A percentile compares a stretch with the other conserved stretches of the same genome.
phyloP scores from a whole-genome alignment of 2,888 invertebrate genomes.

The Acanthosoma haemorrhoidale region DNA sequence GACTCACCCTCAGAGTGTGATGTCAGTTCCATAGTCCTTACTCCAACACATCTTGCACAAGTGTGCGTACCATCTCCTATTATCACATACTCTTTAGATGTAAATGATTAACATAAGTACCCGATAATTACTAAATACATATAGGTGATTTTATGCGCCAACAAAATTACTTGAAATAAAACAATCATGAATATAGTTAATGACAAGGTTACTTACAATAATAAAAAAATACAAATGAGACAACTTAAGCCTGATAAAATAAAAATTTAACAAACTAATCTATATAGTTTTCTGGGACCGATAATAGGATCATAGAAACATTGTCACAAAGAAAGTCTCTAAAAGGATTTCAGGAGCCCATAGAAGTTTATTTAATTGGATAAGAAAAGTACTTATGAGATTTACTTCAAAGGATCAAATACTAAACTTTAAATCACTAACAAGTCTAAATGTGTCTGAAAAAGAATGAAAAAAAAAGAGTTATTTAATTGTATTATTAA shows the following conservation, averaged over 20 bases:
- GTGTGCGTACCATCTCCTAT: conserved; percentile 34
- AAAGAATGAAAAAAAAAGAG: background rate
- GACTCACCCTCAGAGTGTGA: conserved; percentile 36
- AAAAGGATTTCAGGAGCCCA: background rate
- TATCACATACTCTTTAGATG: background rate
- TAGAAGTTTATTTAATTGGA: background rate
- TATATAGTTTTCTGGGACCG: background rate
- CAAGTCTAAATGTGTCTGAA: background rate
- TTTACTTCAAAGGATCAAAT: background rate
- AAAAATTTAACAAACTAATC: background rate
- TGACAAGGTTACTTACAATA: background rate
- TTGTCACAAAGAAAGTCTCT: background rate
- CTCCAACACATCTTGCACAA: conserved; percentile 37
- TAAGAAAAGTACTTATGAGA: background rate
- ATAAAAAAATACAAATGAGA: background rate
- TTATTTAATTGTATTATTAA: background rate
- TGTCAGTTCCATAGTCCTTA: conserved; percentile 22
- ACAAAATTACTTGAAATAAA: background rate
- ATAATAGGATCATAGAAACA: conserved; percentile 6
- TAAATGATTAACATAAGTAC: background rate
- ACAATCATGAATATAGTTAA: background rate
- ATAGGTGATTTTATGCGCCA: background rate
- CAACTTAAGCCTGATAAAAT: too few species aligned
- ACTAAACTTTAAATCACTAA: background rate
- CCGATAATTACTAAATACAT: background rate